Percentiles rank a stretch among this genome's conserved stretches.
Evolutionary conservation across 2,113 vertebrate species (phyloP).

Genomic region (Edolisoma coerulescens): DNA sequence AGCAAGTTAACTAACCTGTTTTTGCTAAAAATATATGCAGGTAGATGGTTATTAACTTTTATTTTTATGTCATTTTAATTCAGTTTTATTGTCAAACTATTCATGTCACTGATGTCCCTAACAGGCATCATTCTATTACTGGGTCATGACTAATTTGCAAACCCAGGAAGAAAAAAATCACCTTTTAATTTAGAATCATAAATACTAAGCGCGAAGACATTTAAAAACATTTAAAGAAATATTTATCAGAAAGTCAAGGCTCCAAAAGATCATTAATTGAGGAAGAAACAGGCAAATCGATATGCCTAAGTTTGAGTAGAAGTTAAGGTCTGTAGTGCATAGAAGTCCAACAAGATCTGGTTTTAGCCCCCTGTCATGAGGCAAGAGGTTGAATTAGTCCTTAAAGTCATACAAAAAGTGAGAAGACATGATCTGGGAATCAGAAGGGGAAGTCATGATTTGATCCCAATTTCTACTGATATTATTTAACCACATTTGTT

Average conservation of each 20-base stretch:
- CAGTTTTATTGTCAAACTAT: background rate
- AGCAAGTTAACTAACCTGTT: background rate
- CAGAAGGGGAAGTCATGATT: background rate
- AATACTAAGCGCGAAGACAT: background rate
- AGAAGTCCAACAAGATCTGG: background rate
- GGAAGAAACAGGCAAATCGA: background rate
- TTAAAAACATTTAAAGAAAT: background rate
- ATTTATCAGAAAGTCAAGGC: background rate
- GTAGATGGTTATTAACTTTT: background rate
- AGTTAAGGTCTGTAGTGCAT: background rate
- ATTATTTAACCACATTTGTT: background rate
- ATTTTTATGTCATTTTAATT: background rate
- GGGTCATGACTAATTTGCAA: background rate
- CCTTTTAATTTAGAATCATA: background rate
- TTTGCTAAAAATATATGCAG: background rate
- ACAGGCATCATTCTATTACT: background rate
- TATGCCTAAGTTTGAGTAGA: background rate
- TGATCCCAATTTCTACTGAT: background rate
- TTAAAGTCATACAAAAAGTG: background rate
- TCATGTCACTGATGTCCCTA: background rate
- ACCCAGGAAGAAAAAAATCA: background rate
- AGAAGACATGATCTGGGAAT: background rate
- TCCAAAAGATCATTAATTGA: background rate
- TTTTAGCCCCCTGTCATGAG: background rate
- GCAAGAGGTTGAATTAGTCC: background rate